Evolutionary conservation across 2,113 vertebrate species (phyloP).

Genomic region (Varanus komodoensis): DNA sequence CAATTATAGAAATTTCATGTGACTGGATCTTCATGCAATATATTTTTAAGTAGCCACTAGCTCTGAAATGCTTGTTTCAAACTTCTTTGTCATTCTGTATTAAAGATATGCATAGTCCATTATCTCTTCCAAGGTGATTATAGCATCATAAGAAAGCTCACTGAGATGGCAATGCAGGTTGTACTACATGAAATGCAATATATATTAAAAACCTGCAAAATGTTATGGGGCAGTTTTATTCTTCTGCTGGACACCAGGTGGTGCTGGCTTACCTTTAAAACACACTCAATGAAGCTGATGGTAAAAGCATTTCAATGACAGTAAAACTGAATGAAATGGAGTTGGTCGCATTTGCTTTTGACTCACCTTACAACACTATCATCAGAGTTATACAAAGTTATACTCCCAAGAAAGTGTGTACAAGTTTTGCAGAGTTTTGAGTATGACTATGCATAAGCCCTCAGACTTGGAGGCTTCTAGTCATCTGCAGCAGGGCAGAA

Average conservation of each 20-base stretch:
- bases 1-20: not conserved
- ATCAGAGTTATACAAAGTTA: not conserved
- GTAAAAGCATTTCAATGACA: not conserved
- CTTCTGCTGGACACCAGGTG: slow-evolving; percentile 32
- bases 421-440: too few species aligned
- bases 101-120: not conserved
- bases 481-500: too few species aligned
- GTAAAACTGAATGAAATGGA: not conserved
- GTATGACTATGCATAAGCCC: too few species aligned
- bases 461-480: too few species aligned
- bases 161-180: not conserved
- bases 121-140: not conserved
- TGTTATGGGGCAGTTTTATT: not conserved
- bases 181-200: not conserved
- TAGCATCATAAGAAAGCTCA: not conserved
- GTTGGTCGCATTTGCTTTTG: not conserved
- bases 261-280: slow-evolving; percentile 7
- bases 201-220: not conserved
- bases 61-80: not conserved
- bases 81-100: not conserved
- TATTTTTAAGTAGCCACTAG: not conserved
- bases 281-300: not conserved
- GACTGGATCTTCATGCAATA: not conserved
- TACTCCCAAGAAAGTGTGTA: not conserved
- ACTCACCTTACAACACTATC: not conserved